Conservation (phyloP, 2,797 vertebrate genomes). For the Arnoldichthys spilopterus region DNA sequence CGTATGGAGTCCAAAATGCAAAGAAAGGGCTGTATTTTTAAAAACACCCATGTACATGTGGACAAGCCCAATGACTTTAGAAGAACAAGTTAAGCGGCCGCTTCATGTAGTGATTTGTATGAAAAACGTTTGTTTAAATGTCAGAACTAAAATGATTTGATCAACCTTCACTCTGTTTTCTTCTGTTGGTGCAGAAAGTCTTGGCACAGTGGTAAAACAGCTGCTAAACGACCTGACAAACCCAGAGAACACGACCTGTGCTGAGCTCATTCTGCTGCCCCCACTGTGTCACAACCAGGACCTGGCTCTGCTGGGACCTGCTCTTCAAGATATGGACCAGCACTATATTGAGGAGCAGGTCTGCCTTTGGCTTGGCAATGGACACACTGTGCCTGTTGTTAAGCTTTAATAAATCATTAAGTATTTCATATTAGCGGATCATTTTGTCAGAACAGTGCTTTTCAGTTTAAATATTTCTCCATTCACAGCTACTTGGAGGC, state of each 20-base stretch:
- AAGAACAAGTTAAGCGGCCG: too few relatives aligned
- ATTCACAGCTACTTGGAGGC: conserved; percentile 76
- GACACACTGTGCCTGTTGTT: neutral
- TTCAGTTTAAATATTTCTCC: neutral
- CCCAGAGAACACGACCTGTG: conserved; percentile 78
- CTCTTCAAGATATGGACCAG: conserved; percentile 80
- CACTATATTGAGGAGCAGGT: conserved; percentile 91
- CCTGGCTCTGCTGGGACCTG: conserved; percentile 81
- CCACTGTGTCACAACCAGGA: conserved; percentile 85
- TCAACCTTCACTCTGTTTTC: neutral
- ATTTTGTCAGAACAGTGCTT: neutral
- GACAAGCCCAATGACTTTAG: too few relatives aligned
- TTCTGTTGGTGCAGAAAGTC: conserved; percentile 73
- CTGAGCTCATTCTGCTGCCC: conserved; percentile 83
- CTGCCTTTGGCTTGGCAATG: neutral
- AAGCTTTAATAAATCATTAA: neutral
- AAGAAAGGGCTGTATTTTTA: too few relatives aligned
- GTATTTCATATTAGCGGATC: neutral
- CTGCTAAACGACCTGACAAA: conserved; percentile 84
- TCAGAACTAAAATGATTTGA: neutral
- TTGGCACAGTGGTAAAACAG: conserved; percentile 85
- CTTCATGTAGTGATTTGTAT: neutral
- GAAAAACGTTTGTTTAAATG: neutral
- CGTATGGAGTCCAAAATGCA: too few relatives aligned
- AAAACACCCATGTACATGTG: too few relatives aligned